A percentile compares a stretch with the other conserved stretches of the same genome.
phyloP scores from a whole-genome alignment of 2,888 invertebrate species.

The Agriotes lineatus region DNA sequence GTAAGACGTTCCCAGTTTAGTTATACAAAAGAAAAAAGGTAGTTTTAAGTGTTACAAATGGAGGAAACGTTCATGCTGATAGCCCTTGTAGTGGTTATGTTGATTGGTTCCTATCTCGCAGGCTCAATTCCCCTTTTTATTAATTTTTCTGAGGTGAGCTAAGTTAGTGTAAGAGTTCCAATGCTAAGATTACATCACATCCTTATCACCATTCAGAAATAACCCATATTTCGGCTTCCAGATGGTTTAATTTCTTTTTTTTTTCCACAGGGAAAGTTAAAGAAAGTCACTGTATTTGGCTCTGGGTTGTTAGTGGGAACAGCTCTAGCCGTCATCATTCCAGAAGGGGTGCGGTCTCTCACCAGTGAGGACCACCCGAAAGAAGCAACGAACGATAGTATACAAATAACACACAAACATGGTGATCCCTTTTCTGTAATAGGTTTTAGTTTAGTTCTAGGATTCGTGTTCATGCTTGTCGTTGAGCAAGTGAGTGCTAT shows the following conservation, averaged over 20 bases:
- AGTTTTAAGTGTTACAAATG: conserved; percentile 68
- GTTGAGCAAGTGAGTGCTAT: conserved; percentile 80
- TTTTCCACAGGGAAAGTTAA: conserved; percentile 84
- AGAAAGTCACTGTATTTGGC: conserved; percentile 94
- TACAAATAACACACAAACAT: conserved; percentile 64
- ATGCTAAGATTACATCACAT: too few relatives aligned
- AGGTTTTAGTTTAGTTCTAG: conserved; percentile 92
- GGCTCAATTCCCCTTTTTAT: conserved; percentile 96
- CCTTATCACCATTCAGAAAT: too few relatives aligned
- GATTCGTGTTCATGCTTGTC: conserved; percentile 97
- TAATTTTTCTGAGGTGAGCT: conserved; percentile 90
- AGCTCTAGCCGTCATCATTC: conserved; percentile 97
- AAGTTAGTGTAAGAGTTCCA: too few relatives aligned
- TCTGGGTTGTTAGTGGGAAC: conserved; percentile 98
- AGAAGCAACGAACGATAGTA: conserved; percentile 60
- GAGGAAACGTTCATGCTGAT: conserved; percentile 88
- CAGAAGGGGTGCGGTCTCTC: conserved; percentile 94
- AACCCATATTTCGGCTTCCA: too few relatives aligned
- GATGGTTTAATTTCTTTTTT: not conserved
- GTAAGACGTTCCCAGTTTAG: conserved; percentile 41
- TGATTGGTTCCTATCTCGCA: conserved; percentile 94
- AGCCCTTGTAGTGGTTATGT: conserved; percentile 90
- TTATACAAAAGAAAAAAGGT: conserved; percentile 45
- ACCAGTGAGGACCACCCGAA: conserved; percentile 56
- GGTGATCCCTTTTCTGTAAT: conserved; percentile 83